Evolutionary conservation across 2,113 vertebrate species (phyloP), one percentile per base, ranked within the genome.

Genomic region (Pogona vitticeps): DNA sequence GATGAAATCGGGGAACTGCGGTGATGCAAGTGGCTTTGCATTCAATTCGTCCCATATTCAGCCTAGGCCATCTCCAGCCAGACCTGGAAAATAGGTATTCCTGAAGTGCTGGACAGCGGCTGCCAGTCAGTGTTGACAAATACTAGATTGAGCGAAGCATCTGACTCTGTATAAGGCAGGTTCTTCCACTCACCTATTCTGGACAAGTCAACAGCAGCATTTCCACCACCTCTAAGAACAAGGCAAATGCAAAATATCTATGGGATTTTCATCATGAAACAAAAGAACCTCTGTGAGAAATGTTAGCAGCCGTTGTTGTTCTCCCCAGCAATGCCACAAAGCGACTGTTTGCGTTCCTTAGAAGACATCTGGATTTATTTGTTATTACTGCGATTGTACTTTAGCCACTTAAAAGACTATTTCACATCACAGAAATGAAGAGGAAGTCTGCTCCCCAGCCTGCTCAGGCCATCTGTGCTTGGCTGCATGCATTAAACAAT

Each of bases 361-460:
- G 21, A 80, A 75, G 70, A 83, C 78, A 80, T 71, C 89, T 83
- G 28, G 71, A 91, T 84, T 92, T 81, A 33, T 31, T 63, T 18
- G 26, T 81, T 72, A 18, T 90, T 86, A 84, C 5, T 82, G 78
- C 12, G 1, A 28, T 5, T 90, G 92, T 89, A 91, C 76, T 85
- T 93, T 33, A 90, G 93, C 93, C 93, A 80, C 81, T 93, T 90
- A 88, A 83, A 94, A 93, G 81, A 87, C 91, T 70, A 20, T 94
- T 92, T 95, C 86, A 61, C 81, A 87, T 88, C n/a, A 65, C 88
- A 90, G 46, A 92, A 76, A 91, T 6, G 89, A 91, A 65, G 91
- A 91, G 89, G n/a, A 80, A 92, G 91, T 89, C 90, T 94, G 94
- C 95, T 94, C 91, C 91, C 93, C 93, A 91, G 67, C 92, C 89